Percentiles rank a stretch among this genome's conserved stretches.
Conservation (phyloP, 1,140 invertebrate genomes). For the Colletes gigas region DNA sequence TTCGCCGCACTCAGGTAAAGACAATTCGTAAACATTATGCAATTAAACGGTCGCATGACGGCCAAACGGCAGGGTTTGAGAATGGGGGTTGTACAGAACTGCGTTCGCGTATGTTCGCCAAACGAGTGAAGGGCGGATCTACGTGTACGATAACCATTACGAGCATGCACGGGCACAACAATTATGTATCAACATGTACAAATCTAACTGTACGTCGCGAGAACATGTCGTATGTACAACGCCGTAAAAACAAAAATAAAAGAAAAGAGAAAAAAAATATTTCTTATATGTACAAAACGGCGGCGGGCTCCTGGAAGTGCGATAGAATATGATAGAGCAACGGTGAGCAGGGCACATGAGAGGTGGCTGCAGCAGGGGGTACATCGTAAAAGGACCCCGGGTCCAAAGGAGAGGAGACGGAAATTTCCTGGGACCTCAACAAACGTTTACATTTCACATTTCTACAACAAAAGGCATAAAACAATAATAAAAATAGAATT, state of each 20-base stretch:
- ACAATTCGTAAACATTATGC: constrained; percentile 22
- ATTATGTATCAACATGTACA: constrained; percentile 20
- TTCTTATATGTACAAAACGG: not conserved
- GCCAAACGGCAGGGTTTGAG: not conserved
- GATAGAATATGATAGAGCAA: not conserved
- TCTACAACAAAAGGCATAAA: too few relatives aligned
- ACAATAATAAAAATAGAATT: too few relatives aligned
- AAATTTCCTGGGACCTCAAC: too few relatives aligned
- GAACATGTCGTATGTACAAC: not conserved
- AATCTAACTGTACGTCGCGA: constrained; percentile 24
- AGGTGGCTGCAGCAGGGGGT: too few relatives aligned
- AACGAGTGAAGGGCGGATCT: constrained; percentile 13
- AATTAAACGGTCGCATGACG: constrained; percentile 17
- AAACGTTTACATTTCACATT: too few relatives aligned
- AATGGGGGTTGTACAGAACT: not conserved
- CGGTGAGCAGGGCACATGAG: too few relatives aligned
- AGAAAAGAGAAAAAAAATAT: too few relatives aligned
- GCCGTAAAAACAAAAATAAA: not conserved
- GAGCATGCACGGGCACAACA: constrained; percentile 32
- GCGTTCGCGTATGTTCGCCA: constrained; percentile 31
- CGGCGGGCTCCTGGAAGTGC: not conserved
- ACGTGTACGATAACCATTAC: constrained; percentile 27
- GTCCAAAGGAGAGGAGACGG: too few relatives aligned
- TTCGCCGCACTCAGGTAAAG: constrained; percentile 6
- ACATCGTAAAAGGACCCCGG: too few relatives aligned